Base-by-base conservation (phyloP, 2,113 vertebrate genomes). In the Carettochelys insculpta region DNA sequence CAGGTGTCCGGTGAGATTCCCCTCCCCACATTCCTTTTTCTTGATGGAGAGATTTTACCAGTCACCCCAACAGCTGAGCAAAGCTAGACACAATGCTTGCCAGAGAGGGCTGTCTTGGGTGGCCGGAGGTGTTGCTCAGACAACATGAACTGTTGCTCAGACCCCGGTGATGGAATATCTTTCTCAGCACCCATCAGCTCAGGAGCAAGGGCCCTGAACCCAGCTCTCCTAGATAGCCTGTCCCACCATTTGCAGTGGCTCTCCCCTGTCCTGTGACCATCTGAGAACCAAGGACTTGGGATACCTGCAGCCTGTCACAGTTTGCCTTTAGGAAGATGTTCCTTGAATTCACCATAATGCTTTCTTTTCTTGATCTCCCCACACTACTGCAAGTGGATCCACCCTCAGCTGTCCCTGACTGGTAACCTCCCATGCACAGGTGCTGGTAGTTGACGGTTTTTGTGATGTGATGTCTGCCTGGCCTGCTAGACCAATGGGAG, bases 1-100 rank as follows among this genome's bases (percentile, higher is more conserved):
- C 0, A 5, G 56, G 24, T 52, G 50, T 13, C n/a, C 77, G 52
- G 54, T 51, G 25, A 80, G 76, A 38, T 0, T 0, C 2, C 22
- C 7, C 7, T 52, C 19, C 27, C 16, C 61, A n/a, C 61, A 38
- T 68, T 11, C 38, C 34, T 19, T 68, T 38, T 38, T 19, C n/a
- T 11, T 20, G n/a, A 5, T 5, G n/a, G 61, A 38, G 61, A 38
- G 20, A 3, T 79, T 38, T 76, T 76, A n/a, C 45, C 8, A 17
- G 73, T 76, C 45, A 17, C 25, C 50, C 50, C 12, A 5, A 24
- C 11, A 10, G 24, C 50, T 79, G 50, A 2, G 27, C 52, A 75
- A 45, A 45, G 25, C 24, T 45, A 45, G 11, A n/a, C 34, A 65
- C 71, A 43, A 29, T 75, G 5, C 38, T 73, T 24, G 13, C 41